phyloP scores from a whole-genome alignment of 2,888 invertebrate genomes.

The Torymus aiolomorphi region DNA sequence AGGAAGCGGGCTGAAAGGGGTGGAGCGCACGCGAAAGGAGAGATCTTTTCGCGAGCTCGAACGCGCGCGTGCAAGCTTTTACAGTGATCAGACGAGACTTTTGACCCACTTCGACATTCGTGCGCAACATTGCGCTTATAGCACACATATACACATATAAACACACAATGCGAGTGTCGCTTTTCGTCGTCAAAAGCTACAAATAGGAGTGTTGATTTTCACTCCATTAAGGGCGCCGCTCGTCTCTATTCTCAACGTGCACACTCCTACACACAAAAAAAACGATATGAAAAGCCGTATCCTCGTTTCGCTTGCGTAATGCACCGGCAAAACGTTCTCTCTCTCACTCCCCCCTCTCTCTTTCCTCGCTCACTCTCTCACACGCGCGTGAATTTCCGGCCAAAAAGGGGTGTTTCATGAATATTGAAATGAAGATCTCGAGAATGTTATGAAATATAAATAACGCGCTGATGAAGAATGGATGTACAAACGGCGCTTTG shows the following conservation, averaged over 20 bases:
- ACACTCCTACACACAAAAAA: neutral
- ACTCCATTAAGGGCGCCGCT: constrained; percentile 18
- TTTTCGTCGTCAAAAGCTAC: constrained; percentile 26
- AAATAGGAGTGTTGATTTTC: constrained; percentile 25
- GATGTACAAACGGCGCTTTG: too few relatives aligned
- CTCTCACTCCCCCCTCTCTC: too few relatives aligned
- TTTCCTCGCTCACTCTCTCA: too few relatives aligned
- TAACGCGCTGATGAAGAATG: too few relatives aligned
- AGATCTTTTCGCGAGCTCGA: neutral
- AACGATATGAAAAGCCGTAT: neutral
- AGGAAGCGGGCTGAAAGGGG: neutral
- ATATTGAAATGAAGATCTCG: neutral
- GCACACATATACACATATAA: too few relatives aligned
- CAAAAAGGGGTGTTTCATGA: neutral
- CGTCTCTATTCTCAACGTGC: neutral
- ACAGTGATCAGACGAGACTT: constrained; percentile 44
- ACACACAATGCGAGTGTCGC: neutral
- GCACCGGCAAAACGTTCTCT: neutral
- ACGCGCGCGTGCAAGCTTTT: constrained; percentile 23
- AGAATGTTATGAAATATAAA: neutral
- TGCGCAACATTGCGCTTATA: neutral
- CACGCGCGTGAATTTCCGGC: neutral
- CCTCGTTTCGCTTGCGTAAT: neutral
- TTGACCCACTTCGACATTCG: constrained; percentile 30
- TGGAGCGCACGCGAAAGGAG: neutral